A percentile compares a stretch with the other conserved stretches of the same genome.
phyloP scores from a whole-genome alignment of 2,113 vertebrate genomes.

The Xiphophorus maculatus region DNA sequence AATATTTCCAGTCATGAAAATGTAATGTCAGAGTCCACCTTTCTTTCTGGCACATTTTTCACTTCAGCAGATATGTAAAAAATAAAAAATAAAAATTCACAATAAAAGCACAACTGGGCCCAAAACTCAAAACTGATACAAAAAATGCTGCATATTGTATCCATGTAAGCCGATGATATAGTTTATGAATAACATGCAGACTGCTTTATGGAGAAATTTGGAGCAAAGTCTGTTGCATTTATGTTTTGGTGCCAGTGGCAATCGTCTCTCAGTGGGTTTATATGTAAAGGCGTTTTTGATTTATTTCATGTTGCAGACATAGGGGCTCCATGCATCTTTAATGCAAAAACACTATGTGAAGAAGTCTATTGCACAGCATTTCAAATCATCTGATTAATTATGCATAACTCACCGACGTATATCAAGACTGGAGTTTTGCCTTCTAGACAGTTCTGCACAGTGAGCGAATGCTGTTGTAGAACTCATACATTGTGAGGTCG shows the following conservation, averaged over 20 bases:
- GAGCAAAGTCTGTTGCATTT: too few species aligned
- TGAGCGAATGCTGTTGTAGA: neutral
- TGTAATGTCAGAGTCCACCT: too few species aligned
- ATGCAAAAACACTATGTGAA: neutral
- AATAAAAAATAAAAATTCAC: neutral
- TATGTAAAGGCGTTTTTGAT: neutral
- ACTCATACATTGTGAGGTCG: too few species aligned
- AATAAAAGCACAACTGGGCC: neutral
- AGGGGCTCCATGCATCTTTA: neutral
- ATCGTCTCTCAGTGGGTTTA: neutral
- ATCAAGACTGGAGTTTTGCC: neutral
- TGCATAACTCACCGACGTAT: neutral
- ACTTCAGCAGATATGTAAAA: neutral
- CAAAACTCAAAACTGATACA: neutral
- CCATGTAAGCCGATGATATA: neutral
- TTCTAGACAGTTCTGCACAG: neutral
- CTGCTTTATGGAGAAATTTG: neutral
- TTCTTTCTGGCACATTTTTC: neutral
- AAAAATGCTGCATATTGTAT: too few species aligned
- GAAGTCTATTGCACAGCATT: conserved; percentile 1
- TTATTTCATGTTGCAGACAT: neutral
- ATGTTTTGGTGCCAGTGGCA: too few species aligned
- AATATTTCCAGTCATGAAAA: too few species aligned
- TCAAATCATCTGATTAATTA: neutral
- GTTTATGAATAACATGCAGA: neutral